These are phyloP conservation scores for Adelognathus sp. DNA, from an alignment of 2,888 invertebrate genomes.

Conservation along the genomic window DNA sequence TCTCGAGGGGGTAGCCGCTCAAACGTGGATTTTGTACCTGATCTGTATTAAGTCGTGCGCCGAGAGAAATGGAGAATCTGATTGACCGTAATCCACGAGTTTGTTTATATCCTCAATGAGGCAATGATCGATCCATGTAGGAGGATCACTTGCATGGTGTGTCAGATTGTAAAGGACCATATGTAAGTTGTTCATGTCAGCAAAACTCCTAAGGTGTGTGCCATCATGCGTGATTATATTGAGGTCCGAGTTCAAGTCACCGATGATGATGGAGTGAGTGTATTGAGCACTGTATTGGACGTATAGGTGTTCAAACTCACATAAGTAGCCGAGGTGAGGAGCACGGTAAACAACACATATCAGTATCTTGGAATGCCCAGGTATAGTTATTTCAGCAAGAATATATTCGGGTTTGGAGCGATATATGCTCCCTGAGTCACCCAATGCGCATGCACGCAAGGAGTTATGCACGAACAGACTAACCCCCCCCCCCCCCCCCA, in stretches of 20 bases:
- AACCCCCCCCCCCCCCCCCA: background rate
- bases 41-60: background rate
- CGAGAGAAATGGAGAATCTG: background rate
- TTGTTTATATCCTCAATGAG: background rate
- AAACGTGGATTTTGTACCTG: background rate
- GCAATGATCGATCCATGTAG: background rate
- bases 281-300: background rate
- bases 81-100: background rate
- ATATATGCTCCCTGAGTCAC: background rate
- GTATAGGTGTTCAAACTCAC: background rate
- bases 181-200: background rate
- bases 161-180: background rate
- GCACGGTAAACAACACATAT: background rate
- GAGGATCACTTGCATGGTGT: background rate
- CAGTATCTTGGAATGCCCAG: background rate
- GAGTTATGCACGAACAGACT: background rate
- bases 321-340: background rate
- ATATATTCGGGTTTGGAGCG: background rate
- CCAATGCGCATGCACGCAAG: background rate
- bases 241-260: background rate
- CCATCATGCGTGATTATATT: background rate
- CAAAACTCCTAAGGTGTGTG: background rate
- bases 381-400: background rate
- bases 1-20: background rate
- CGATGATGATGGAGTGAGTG: background rate